phyloP scores from a whole-genome alignment of 1,140 invertebrate species.

The Paraescarpia echinospica region DNA sequence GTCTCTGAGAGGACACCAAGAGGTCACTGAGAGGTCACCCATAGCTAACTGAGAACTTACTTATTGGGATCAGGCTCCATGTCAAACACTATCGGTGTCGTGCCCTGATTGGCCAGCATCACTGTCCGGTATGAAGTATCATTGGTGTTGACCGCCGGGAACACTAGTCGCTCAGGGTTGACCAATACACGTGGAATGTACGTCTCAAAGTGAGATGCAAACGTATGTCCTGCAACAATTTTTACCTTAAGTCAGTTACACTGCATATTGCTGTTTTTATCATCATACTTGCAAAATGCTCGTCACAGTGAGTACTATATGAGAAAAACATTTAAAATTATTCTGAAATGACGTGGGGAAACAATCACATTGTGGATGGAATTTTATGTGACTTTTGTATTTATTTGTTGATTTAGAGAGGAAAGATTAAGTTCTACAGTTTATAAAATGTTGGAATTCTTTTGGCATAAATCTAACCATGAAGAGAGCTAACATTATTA shows the following conservation, averaged over 20 bases:
- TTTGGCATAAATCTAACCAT: no score
- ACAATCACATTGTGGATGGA: no score
- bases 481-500: no score
- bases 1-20: not conserved
- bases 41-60: slow-evolving; percentile 26
- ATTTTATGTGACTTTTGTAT: no score
- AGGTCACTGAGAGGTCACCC: not conserved
- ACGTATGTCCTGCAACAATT: slow-evolving; percentile 50
- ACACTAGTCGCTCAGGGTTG: slow-evolving; percentile 42
- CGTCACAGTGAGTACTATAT: no score
- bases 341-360: no score
- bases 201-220: slow-evolving; percentile 53
- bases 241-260: slow-evolving; percentile 7
- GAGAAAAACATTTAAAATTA: no score
- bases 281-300: no score
- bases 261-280: not conserved
- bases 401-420: no score
- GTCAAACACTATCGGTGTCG: slow-evolving; percentile 52
- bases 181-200: slow-evolving; percentile 49
- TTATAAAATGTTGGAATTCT: not conserved
- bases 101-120: slow-evolving; percentile 47
- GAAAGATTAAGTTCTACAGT: no score
- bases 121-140: slow-evolving; percentile 52
- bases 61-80: slow-evolving; percentile 42
- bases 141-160: slow-evolving; percentile 51